These are phyloP conservation scores for Oegoconia quadripuncta DNA, from an alignment of 2,888 invertebrate species.

Conservation along the genomic window DNA sequence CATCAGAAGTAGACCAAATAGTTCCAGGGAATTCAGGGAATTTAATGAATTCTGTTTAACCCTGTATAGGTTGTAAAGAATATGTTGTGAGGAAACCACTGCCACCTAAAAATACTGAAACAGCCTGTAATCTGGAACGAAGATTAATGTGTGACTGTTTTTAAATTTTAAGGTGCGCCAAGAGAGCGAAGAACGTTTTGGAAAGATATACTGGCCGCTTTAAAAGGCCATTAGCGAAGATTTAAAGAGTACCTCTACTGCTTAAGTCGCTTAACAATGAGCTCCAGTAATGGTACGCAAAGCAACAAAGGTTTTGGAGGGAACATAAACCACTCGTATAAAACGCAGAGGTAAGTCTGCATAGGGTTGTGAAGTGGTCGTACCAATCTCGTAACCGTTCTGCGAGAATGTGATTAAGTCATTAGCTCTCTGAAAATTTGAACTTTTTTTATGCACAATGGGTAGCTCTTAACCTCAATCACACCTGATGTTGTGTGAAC, in stretches of 20 bases:
- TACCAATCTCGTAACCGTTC: neutral
- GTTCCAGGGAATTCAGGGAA: too few species aligned
- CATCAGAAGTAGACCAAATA: too few species aligned
- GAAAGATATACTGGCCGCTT: conserved; percentile 59
- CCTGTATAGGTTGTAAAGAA: too few species aligned
- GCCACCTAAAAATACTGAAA: neutral
- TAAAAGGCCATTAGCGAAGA: conserved; percentile 69
- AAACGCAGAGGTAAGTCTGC: conserved; percentile 7
- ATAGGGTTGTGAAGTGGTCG: neutral
- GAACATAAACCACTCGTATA: conserved; percentile 19
- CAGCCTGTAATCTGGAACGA: neutral
- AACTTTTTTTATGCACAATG: too few species aligned
- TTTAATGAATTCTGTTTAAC: too few species aligned
- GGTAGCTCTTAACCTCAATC: too few species aligned
- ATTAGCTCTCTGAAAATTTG: too few species aligned
- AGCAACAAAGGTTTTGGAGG: conserved; percentile 39
- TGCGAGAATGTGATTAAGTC: neutral
- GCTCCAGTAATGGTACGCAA: conserved; percentile 52
- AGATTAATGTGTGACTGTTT: conserved; percentile 13
- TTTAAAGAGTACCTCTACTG: conserved; percentile 62
- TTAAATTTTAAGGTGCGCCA: conserved; percentile 48
- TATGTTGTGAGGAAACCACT: too few species aligned
- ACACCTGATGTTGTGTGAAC: too few species aligned
- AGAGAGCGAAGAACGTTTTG: conserved; percentile 45
- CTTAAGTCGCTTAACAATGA: conserved; percentile 63